Evolutionary conservation across 2,888 invertebrate species (phyloP).

Genomic region (Orthosia incerta): DNA sequence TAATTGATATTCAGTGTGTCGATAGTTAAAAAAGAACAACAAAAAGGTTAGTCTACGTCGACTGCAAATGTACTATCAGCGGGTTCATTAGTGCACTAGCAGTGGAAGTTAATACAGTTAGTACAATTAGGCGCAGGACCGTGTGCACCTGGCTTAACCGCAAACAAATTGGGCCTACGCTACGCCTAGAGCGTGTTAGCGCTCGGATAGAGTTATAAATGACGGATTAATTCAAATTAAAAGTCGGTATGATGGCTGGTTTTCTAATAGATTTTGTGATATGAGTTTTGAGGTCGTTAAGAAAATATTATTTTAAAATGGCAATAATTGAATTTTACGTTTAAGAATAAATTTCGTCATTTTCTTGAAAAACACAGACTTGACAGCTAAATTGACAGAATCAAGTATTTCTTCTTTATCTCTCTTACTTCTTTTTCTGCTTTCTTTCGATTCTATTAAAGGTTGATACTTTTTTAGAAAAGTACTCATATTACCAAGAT

Average conservation of each 20-base stretch:
- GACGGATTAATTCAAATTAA: constrained; percentile 52
- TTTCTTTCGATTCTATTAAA: too few species aligned
- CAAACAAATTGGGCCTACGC: constrained; percentile 72
- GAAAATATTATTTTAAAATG: neutral
- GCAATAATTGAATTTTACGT: neutral
- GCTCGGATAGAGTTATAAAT: constrained; percentile 58
- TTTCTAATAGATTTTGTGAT: constrained; percentile 33
- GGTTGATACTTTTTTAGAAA: too few species aligned
- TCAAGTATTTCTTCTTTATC: too few species aligned
- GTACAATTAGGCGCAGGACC: constrained; percentile 69
- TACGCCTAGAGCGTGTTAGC: constrained; percentile 59
- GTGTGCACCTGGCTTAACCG: constrained; percentile 70
- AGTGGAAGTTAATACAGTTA: constrained; percentile 72
- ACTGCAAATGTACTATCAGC: constrained; percentile 48
- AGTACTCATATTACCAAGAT: too few species aligned
- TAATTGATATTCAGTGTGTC: constrained; percentile 35
- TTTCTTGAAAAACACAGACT: too few species aligned
- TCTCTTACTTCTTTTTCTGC: too few species aligned
- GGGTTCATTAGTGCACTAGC: constrained; percentile 65
- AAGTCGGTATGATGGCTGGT: constrained; percentile 18
- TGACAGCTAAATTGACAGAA: too few species aligned
- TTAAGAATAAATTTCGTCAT: too few species aligned
- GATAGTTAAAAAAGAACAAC: constrained; percentile 12
- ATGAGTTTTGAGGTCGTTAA: neutral
- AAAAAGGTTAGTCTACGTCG: constrained; percentile 16